A percentile compares a stretch with the other conserved stretches of the same genome.
These are phyloP conservation scores for Drosophila bipectinata DNA, from an alignment of 1,140 invertebrate species.

Conservation along the genomic window DNA sequence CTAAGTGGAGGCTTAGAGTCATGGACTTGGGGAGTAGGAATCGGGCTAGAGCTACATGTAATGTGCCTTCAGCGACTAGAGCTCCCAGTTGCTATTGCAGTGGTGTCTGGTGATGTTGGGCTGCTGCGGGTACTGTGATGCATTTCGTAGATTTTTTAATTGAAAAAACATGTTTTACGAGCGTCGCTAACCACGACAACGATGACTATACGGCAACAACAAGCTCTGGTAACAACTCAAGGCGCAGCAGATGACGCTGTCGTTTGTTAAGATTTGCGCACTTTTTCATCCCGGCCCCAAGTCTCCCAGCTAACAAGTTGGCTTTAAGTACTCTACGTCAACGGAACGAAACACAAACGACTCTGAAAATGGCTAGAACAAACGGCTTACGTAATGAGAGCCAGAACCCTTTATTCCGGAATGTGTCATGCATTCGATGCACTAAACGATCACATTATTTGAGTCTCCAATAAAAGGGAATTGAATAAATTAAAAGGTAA, in stretches of 20 bases:
- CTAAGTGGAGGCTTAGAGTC: conserved; percentile 51
- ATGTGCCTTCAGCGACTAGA: conserved; percentile 44
- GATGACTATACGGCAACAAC: conserved; percentile 52
- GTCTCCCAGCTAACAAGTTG: conserved; percentile 58
- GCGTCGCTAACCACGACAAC: conserved; percentile 74
- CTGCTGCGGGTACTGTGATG: conserved; percentile 58
- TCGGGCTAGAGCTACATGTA: conserved; percentile 39
- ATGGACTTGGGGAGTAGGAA: conserved; percentile 18
- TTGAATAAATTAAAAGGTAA: conserved; percentile 12
- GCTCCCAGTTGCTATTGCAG: conserved; percentile 6
- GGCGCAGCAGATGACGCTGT: conserved; percentile 78
- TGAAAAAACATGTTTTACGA: conserved; percentile 83
- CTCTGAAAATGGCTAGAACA: conserved; percentile 31
- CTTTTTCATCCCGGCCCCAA: conserved; percentile 43
- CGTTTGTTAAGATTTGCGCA: conserved; percentile 72
- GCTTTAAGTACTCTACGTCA: conserved; percentile 56
- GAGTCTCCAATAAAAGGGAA: conserved; percentile 2
- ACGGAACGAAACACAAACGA: conserved; percentile 22
- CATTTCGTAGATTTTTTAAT: conserved; percentile 81
- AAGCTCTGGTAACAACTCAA: conserved; percentile 33
- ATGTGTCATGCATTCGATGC: conserved; percentile 34
- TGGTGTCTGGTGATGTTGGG: conserved; percentile 25
- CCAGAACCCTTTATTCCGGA: conserved; percentile 25
- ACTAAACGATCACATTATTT: conserved; percentile 23
- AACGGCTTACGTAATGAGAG: conserved; percentile 44